Evolutionary conservation across 2,888 invertebrate species (phyloP), one percentile per base, ranked within the genome.

Genomic region (Osmoderma eremita): DNA sequence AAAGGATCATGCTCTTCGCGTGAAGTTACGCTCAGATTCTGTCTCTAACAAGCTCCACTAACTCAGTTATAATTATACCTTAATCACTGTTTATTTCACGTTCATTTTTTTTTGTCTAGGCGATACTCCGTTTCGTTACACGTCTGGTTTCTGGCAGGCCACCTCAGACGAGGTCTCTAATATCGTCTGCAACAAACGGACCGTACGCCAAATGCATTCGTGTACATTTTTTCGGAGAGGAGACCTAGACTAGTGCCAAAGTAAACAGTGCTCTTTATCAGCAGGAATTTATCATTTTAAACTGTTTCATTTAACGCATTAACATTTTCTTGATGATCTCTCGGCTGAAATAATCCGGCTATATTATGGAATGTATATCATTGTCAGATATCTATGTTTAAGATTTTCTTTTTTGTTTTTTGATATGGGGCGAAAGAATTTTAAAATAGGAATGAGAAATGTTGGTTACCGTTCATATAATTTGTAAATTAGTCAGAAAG

Each of bases 41-140:
- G 65, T 62, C 70, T 74, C 69, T 74, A 74, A 74, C 74, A 72
- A 74, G 73, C 72, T 69, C 69, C 42, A 69, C 70, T 71, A 72
- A 73, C 71, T 69, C 70, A 67, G 71, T 73, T 73, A 70, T 71
- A 71, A 71, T 71, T 71, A 71, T 69, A 61, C 45, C 58, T 58
- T 48, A 61, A 36, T 53, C 53, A 53, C 30, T 30, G 30, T 30
- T 30, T 30, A 30, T 36, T 53, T n/a, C 24, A 18, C 10, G 38
- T 53, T 30, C 30, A 30, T 30, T 30, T 30, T 48, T 48, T 20
- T 48, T 20, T 48, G 48, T 48, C 48, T 48, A 17, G 18, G 20
- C 12, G 8, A 22, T 41, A 41, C 56, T 56, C 41, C 41, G 20
- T 56, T 39, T 56, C 22, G 20, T 41, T 56, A 4, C 18, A 41